Base-by-base conservation (phyloP, 2,888 invertebrate species). In the Macroteleia sp. region DNA sequence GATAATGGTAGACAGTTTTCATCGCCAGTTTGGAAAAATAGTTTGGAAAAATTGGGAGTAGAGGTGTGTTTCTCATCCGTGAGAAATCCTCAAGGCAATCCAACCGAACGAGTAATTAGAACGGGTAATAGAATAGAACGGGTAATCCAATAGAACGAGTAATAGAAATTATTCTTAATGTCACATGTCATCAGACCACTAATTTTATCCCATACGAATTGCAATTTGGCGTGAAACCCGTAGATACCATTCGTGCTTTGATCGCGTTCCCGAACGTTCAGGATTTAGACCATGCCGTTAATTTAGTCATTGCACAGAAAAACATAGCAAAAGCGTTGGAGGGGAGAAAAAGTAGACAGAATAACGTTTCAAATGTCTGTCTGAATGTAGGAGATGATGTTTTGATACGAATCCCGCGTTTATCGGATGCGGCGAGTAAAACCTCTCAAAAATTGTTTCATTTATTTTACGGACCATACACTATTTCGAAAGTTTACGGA, bases 1-100 rank as follows among this genome's bases (percentile, higher is more conserved):
- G 67, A 57, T 46, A 44, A 69, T 48, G 67, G 56, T 1, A 57
- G 48, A 2, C 67, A 69, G 19, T 69, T 69, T 14, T 22, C 67
- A n/a, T 69, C 57, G 8, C 36, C 46, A 6, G 5, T 48, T 3
- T 69, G 67, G 67, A 57, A 19, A 30, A 19, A 36, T 14, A 25
- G 28, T 0, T 36, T 67, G 2, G 16, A 36, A 10, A 9, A 56
- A 17, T n/a, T 48, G 3, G 48, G 39, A 4, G 32, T 69, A 8
- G 12, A 39, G 14, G 39, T 69, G 3, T 22, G 28, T 12, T 57
- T 19, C 30, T 69, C 32, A 10, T 56, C 57, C 10, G 30, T 69
- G 1, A 12, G 67, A 1, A 42, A 67, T 34, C 12, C 34, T 17
- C 34, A 34, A 34, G 12, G 34, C 1, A 34, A 34, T 34, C 34